These are phyloP conservation scores for Zalophus californianus DNA, from an alignment of 2,797 vertebrate genomes.

Conservation along the genomic window DNA sequence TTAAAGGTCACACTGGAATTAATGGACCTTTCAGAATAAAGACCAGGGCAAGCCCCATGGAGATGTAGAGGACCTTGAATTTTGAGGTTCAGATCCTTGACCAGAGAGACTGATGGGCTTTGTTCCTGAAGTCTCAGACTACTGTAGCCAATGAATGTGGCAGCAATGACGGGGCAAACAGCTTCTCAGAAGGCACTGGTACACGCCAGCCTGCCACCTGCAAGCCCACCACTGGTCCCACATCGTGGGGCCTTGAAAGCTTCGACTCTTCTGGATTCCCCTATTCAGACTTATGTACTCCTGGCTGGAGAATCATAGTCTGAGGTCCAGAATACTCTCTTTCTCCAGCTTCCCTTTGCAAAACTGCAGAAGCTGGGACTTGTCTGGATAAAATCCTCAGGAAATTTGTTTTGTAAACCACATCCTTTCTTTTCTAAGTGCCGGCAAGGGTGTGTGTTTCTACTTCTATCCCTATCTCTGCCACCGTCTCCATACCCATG, in stretches of 20 bases:
- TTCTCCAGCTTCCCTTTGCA: not conserved
- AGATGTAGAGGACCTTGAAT: not conserved
- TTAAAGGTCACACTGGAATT: not conserved
- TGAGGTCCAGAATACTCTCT: not conserved
- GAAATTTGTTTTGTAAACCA: not conserved
- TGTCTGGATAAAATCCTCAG: not conserved
- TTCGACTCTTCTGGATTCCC: not conserved
- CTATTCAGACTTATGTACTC: not conserved
- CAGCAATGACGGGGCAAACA: not conserved
- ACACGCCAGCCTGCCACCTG: not conserved
- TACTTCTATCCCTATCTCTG: not conserved
- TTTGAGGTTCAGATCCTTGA: not conserved
- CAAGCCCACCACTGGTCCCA: not conserved
- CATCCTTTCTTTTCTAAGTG: not conserved
- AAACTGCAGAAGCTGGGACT: not conserved
- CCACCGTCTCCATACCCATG: not conserved
- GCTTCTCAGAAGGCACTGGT: not conserved
- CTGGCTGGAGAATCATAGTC: not conserved
- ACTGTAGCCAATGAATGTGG: rapidly evolving
- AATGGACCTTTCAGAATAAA: not conserved
- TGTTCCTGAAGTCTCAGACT: not conserved
- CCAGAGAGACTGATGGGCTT: not conserved
- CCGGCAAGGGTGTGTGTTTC: not conserved
- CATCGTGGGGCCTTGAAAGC: not conserved
- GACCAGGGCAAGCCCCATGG: not conserved